A percentile compares a stretch with the other conserved stretches of the same genome.
Evolutionary conservation across 2,797 vertebrate species (phyloP).

Genomic region (Intellagama lesueurii): DNA sequence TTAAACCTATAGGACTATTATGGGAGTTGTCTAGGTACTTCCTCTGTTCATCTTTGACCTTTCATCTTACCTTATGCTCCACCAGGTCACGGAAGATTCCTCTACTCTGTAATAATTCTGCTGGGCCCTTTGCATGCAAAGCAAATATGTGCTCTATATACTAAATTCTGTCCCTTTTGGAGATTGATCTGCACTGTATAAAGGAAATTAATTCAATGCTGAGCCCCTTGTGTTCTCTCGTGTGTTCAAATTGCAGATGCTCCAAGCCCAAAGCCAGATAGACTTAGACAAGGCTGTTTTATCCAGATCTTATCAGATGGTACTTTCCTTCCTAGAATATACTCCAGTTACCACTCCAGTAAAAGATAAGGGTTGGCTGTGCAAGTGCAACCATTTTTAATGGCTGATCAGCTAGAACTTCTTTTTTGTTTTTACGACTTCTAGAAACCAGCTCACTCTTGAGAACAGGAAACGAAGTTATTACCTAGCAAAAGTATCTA

Average conservation of each 20-base stretch:
- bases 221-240: background rate
- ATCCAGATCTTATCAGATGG: background rate
- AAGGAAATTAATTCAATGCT: background rate
- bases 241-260: background rate
- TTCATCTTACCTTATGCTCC: background rate
- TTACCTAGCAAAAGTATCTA: constrained; percentile 20
- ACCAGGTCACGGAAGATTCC: background rate
- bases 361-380: constrained; percentile 11
- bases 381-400: background rate
- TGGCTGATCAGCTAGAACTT: constrained; percentile 1
- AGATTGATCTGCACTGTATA: background rate
- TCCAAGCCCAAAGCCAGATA: background rate
- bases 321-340: background rate
- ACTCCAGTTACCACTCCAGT: background rate
- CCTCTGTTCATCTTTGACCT: background rate
- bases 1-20: background rate
- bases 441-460: constrained; percentile 43
- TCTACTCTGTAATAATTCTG: background rate
- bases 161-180: background rate
- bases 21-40: background rate
- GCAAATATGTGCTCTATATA: background rate
- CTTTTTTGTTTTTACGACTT: constrained; percentile 39
- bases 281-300: background rate
- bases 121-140: too few species aligned
- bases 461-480: constrained; percentile 35